Evolutionary conservation across 2,113 vertebrate species (phyloP).

Genomic region (Podocnemis expansa): DNA sequence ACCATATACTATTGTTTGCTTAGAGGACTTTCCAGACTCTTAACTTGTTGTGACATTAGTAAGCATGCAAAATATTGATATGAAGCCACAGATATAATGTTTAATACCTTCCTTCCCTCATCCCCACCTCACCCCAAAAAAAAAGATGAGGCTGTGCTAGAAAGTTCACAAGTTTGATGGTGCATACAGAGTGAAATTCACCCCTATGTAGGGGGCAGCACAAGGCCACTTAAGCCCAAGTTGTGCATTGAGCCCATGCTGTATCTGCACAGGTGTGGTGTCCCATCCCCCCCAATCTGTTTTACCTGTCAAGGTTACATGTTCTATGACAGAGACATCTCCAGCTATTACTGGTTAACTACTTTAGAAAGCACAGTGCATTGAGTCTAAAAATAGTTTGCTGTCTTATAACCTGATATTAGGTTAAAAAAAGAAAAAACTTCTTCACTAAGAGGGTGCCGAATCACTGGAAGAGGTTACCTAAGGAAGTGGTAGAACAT

Average conservation of each 20-base stretch:
- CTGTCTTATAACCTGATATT: constrained; percentile 1
- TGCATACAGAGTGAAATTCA: not conserved
- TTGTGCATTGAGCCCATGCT: not conserved
- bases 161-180: not conserved
- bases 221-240: not conserved
- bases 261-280: not conserved
- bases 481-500: too few relatives aligned
- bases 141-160: not conserved
- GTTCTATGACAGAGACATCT: not conserved
- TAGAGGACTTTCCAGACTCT: not conserved
- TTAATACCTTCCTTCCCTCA: not conserved
- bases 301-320: not conserved
- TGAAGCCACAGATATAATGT: not conserved
- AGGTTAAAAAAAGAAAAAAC: too few relatives aligned
- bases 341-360: rapidly evolving
- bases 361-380: not conserved
- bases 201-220: not conserved
- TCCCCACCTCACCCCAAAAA: not conserved
- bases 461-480: too few relatives aligned
- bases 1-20: not conserved
- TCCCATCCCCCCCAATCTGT: not conserved
- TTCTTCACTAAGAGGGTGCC: too few relatives aligned
- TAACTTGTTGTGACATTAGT: not conserved
- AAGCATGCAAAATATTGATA: constrained; percentile 1
- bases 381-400: not conserved